Conservation (phyloP, 35 echinoderm and acorn worm genomes). For the Ptychodera flava region DNA sequence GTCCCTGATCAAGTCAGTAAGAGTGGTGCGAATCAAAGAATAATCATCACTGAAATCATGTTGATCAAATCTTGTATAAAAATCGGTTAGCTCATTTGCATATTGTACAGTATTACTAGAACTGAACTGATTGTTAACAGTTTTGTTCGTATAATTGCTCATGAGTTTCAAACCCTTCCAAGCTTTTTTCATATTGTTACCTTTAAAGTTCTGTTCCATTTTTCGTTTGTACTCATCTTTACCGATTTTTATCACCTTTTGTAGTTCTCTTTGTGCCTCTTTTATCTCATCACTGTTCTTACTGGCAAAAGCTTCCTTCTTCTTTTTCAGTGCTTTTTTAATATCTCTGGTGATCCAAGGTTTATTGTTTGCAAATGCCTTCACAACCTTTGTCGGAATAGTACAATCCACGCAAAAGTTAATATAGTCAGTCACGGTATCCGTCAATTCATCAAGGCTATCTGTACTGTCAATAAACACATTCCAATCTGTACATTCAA, state of each 20-base stretch:
- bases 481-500: slow-evolving; percentile 30
- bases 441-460: slow-evolving; percentile 26
- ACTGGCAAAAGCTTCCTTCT: slow-evolving; percentile 33
- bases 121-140: not conserved
- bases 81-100: slow-evolving; percentile 44
- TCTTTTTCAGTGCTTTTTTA: slow-evolving; percentile 48
- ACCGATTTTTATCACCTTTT: slow-evolving; percentile 5
- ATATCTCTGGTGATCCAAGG: slow-evolving; percentile 45
- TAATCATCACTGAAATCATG: slow-evolving; percentile 19
- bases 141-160: slow-evolving; percentile 31
- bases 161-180: slow-evolving; percentile 36
- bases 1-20: not conserved
- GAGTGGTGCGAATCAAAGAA: not conserved
- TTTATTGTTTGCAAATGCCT: slow-evolving; percentile 42
- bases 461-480: slow-evolving; percentile 14
- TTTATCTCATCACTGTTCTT: slow-evolving; percentile 29
- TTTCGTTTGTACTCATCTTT: slow-evolving; percentile 41
- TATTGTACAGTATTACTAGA: slow-evolving; percentile 26
- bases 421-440: slow-evolving; percentile 34
- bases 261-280: slow-evolving; percentile 29
- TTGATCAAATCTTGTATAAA: slow-evolving; percentile 47
- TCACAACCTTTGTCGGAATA: slow-evolving; percentile 32
- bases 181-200: too few species aligned
- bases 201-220: slow-evolving; percentile 36
- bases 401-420: slow-evolving; percentile 33